Base-by-base conservation (phyloP, 1,140 invertebrate genomes). In the Halyomorpha halys region DNA sequence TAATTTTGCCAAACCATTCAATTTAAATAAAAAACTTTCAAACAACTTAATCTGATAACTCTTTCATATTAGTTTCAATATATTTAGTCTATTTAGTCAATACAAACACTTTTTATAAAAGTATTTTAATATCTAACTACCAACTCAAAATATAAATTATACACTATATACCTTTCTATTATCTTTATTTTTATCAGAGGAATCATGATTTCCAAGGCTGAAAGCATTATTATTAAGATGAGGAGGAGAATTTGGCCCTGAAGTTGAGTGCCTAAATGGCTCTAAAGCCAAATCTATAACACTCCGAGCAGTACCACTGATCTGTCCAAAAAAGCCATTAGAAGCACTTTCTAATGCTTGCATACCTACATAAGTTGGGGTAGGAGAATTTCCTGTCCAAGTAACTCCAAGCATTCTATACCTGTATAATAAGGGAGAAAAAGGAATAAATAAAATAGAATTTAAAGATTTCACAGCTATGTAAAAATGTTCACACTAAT, bases 361-460 rank as follows among this genome's bases (percentile, higher is more conserved):
- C 5, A 80, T 79, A 53, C 81, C 80, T 45, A 84, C 73, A 71
- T 82, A 84, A 65, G 75, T 77, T 68, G 81, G 79, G 65, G 76
- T 75, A 44, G 79, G 77, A 51, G 66, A 44, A 18, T 54, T 47
- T 18, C 91, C 90, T 78, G 53, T 23, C 53, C 53, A 56, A 23
- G 53, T 23, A 6, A 96, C 85, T 45, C 91, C 92, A 23, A 97
- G 80, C 66, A 97, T 88, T 71, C 94, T 93, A 78, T 97, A 85
- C 63, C 70, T 71, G 66, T 11, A 68, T 65, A 47, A 30, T 23
- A 63, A 39, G 21, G 18, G 53, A 34, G 54, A 27, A 53, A 53
- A 25, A 14, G 16, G 16, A 25, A 2, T 6, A 21, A 53, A n/a
- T 6, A 25, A 53, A 25, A 25, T 8, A 49, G 47, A 49, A n/a